Evolutionary conservation across 2,888 invertebrate genomes (phyloP).

Genomic region (Sesia apiformis): DNA sequence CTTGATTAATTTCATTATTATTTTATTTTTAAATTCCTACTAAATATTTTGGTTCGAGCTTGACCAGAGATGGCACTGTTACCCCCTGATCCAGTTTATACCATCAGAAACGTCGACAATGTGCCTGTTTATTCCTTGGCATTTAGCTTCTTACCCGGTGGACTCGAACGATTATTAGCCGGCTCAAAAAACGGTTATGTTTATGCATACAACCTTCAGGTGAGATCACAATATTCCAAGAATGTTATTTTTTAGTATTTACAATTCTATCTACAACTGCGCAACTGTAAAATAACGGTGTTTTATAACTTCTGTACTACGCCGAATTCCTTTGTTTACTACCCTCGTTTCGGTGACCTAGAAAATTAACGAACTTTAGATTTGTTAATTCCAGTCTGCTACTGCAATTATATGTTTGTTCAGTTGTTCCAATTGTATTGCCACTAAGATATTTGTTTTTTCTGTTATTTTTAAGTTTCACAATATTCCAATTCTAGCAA

Average conservation of each 20-base stretch:
- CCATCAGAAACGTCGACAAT: slow-evolving; percentile 80
- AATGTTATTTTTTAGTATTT: not conserved
- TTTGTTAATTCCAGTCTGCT: too few species aligned
- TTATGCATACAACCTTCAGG: slow-evolving; percentile 87
- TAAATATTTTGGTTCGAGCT: slow-evolving; percentile 63
- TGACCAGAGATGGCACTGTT: slow-evolving; percentile 79
- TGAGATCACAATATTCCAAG: slow-evolving; percentile 40
- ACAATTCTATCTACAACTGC: slow-evolving; percentile 14
- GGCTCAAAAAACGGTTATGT: slow-evolving; percentile 84
- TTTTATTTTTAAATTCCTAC: slow-evolving; percentile 59
- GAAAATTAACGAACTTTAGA: slow-evolving; percentile 19
- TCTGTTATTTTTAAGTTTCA: too few species aligned
- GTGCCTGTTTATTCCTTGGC: slow-evolving; percentile 81
- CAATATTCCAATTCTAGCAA: too few species aligned
- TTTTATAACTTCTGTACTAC: slow-evolving; percentile 8
- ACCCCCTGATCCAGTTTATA: slow-evolving; percentile 85
- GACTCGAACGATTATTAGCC: slow-evolving; percentile 79
- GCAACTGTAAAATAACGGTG: slow-evolving; percentile 18
- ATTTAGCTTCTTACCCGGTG: slow-evolving; percentile 77
- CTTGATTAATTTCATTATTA: slow-evolving; percentile 65
- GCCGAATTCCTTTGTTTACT: slow-evolving; percentile 49
- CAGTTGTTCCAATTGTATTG: not conserved
- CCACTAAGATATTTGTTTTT: too few species aligned
- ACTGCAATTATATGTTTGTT: not conserved
- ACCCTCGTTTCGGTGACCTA: slow-evolving; percentile 59